Evolutionary conservation across 2,888 invertebrate genomes (phyloP).

Genomic region (Platycheirus rosarum): DNA sequence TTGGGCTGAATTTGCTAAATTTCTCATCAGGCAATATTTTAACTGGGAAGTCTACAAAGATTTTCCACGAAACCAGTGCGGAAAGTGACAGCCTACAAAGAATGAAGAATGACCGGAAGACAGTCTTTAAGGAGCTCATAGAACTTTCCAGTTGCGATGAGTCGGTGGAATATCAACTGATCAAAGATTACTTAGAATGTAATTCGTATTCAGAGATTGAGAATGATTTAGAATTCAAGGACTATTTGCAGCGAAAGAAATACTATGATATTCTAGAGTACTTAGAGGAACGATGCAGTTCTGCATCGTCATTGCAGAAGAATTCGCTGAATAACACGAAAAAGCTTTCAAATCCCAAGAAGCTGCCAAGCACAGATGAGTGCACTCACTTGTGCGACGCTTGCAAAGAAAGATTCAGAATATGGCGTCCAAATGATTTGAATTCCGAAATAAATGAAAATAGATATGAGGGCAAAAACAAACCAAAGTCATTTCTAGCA

Average conservation of each 20-base stretch:
- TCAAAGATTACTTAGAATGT: slow-evolving; percentile 82
- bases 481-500: slow-evolving; percentile 74
- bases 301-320: slow-evolving; percentile 76
- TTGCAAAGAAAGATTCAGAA: slow-evolving; percentile 47
- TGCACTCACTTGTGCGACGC: slow-evolving; percentile 59
- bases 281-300: slow-evolving; percentile 79
- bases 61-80: slow-evolving; percentile 63
- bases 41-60: slow-evolving; percentile 79
- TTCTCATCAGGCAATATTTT: slow-evolving; percentile 79
- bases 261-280: slow-evolving; percentile 81
- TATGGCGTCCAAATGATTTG: slow-evolving; percentile 68
- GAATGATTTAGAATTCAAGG: slow-evolving; percentile 81
- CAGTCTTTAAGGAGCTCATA: slow-evolving; percentile 79
- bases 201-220: slow-evolving; percentile 82
- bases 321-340: slow-evolving; percentile 79
- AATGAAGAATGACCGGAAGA: slow-evolving; percentile 78
- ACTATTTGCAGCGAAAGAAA: slow-evolving; percentile 81
- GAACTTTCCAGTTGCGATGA: slow-evolving; percentile 81
- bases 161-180: slow-evolving; percentile 80
- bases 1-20: slow-evolving; percentile 80
- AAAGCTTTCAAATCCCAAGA: slow-evolving; percentile 78
- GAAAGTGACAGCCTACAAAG: slow-evolving; percentile 77
- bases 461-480: slow-evolving; percentile 7
- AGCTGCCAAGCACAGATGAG: slow-evolving; percentile 75
- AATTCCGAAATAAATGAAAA: background rate